Conservation (phyloP, 37 sponge, comb jelly and placozoan genomes). For the Halisarca cf. caerulea region DNA sequence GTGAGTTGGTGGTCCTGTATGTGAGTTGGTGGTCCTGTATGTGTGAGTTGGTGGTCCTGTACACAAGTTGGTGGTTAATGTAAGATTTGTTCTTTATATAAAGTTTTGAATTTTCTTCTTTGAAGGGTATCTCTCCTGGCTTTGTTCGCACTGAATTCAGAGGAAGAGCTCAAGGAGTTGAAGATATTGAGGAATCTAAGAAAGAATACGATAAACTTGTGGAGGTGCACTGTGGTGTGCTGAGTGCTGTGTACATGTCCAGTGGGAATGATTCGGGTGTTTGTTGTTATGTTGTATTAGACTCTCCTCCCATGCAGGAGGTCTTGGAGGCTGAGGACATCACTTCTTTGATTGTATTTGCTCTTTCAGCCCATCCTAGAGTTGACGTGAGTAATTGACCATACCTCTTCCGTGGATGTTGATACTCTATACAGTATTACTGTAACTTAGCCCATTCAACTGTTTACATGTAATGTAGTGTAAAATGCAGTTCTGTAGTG, state of each 20-base stretch:
- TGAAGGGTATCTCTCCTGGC: constrained; percentile 77
- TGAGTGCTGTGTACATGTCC: no score
- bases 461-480: no score
- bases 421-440: no score
- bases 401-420: no score
- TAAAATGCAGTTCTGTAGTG: no score
- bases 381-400: constrained; percentile 58
- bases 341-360: constrained; percentile 54
- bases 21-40: no score
- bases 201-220: constrained; percentile 35
- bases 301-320: not conserved
- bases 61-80: not conserved
- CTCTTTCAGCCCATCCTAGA: constrained; percentile 65
- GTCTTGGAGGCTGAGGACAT: constrained; percentile 72
- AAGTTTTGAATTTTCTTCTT: no score
- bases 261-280: not conserved
- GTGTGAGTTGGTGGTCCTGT: not conserved
- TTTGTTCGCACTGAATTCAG: constrained; percentile 69
- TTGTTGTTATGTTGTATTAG: not conserved
- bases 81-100: not conserved
- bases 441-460: no score
- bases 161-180: constrained; percentile 23
- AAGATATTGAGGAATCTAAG: constrained; percentile 41
- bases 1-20: no score
- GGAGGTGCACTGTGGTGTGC: constrained; percentile 5